Evolutionary conservation across 2,888 invertebrate species (phyloP), one percentile per base, ranked within the genome.

Genomic region (Rhodophaea formosa): DNA sequence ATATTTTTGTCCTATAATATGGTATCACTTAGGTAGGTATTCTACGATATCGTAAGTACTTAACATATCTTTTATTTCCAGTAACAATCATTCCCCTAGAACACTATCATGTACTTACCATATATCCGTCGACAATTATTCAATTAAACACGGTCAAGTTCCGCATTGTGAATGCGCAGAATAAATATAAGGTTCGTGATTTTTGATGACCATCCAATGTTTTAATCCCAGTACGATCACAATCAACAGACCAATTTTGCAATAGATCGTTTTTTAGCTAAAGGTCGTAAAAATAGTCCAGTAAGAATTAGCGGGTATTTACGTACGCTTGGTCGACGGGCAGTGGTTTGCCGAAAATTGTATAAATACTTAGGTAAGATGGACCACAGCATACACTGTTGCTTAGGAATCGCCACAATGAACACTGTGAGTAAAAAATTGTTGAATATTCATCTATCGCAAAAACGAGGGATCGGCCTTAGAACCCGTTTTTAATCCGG

Each of bases 381-480:
- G 57, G 45, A 29, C 52, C 61, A 67, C 60, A 61, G 65, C 58
- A 65, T 61, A 64, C 79, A 82, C 72, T 79, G 61, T 64, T 64
- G 62, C 64, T 67, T 66, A 63, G 71, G 68, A 71, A 63, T 68
- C 72, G 71, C 61, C 70, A 84, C 74, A 72, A 88, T 88, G 88
- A 86, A 86, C 75, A 82, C 80, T 62, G 88, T 88, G 65, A 86
- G 87, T 85, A 71, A 16, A 23, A 53, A 49, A 44, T 51, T 52
- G 6, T 39, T 49, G 15, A 56, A 45, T 52, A 51, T 59, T 44
- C 8, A 45, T 39, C 29, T 6, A 58, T 56, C 62, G 46, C 12
- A 39, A 58, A 35, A 52, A 29, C 14, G 7, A 7, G 5, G 30
- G 46, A 32, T 7, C 30, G 0, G 29, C n/a, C n/a, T n/a, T 47